Conservation (phyloP, 1,140 invertebrate genomes). For the Scaptomyza montana region DNA sequence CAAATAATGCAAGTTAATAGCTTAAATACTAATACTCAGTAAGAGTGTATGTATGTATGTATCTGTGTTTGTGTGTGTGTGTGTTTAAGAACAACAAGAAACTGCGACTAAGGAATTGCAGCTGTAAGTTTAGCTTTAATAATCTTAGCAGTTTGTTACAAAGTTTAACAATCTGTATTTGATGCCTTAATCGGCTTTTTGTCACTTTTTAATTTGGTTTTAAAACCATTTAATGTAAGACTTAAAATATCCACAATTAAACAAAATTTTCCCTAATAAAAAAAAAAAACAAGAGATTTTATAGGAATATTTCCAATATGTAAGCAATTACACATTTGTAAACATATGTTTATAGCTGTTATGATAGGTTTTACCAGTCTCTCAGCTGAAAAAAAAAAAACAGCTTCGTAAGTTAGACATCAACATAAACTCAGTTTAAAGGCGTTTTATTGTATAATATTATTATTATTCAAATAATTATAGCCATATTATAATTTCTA, state of each 20-base stretch:
- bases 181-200: too few species aligned
- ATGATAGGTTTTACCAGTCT: too few species aligned
- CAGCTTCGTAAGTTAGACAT: too few species aligned
- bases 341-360: neutral
- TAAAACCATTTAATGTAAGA: too few species aligned
- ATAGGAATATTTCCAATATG: too few species aligned
- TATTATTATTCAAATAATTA: neutral
- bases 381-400: too few species aligned
- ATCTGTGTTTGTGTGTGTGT: neutral
- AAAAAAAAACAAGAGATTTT: neutral
- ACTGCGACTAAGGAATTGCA: neutral
- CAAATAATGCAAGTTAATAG: conserved; percentile 23
- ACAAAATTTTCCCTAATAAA: too few species aligned
- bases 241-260: too few species aligned
- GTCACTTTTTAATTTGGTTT: too few species aligned
- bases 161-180: neutral
- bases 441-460: too few species aligned
- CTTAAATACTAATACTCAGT: neutral
- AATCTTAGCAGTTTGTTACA: too few species aligned
- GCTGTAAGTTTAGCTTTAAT: neutral
- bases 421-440: too few species aligned
- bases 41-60: neutral
- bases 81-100: neutral
- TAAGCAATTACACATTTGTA: neutral
- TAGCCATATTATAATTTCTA: neutral